Evolutionary conservation across 2,113 vertebrate species (phyloP).

Genomic region (Coracopsis vasa): DNA sequence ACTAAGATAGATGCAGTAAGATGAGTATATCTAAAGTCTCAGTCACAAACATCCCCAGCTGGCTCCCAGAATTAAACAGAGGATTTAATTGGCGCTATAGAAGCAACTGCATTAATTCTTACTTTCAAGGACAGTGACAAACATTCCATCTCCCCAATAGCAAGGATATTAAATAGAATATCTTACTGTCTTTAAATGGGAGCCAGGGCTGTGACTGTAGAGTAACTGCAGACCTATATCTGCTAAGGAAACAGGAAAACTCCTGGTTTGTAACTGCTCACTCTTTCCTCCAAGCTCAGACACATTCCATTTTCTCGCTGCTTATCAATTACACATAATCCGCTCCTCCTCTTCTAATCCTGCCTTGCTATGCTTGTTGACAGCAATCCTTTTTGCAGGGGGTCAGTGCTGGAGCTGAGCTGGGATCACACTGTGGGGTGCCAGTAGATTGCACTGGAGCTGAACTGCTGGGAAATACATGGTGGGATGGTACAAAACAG

Average conservation of each 20-base stretch:
- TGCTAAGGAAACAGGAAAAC: neutral
- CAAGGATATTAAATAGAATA: neutral
- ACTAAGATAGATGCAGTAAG: neutral
- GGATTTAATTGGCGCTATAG: constrained; percentile 15
- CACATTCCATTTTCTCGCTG: neutral
- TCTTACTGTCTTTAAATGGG: neutral
- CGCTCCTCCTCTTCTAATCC: neutral
- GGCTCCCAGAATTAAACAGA: constrained; percentile 22
- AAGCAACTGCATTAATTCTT: constrained; percentile 37
- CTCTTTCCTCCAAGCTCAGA: neutral
- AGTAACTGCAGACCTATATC: neutral
- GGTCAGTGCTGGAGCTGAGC: neutral
- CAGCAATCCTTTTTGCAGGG: neutral
- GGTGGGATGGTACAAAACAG: fast-evolving
- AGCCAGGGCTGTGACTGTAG: neutral
- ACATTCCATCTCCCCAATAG: neutral
- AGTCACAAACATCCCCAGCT: constrained; percentile 32
- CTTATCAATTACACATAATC: neutral
- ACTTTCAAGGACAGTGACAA: constrained; percentile 46
- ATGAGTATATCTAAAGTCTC: neutral
- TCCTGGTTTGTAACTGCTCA: neutral
- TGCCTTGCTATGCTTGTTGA: neutral
- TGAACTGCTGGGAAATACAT: fast-evolving
- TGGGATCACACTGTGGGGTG: neutral
- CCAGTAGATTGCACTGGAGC: neutral